Percentiles rank a stretch among this genome's conserved stretches.
Evolutionary conservation across 2,113 vertebrate species (phyloP).

Genomic region (Mormyrus iriodes): DNA sequence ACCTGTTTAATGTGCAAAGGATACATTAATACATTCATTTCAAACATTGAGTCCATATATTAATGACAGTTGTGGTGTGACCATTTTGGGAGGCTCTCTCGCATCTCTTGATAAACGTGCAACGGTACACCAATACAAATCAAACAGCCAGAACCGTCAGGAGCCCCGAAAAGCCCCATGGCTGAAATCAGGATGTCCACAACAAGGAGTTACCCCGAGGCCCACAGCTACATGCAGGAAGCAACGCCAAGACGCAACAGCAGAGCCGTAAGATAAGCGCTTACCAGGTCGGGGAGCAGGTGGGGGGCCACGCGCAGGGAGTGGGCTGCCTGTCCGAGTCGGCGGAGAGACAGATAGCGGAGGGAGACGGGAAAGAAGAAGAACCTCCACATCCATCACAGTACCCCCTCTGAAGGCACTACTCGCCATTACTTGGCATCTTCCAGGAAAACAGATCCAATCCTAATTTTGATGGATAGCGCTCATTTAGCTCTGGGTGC

Average conservation of each 20-base stretch:
- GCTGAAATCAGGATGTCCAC: background rate
- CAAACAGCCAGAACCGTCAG: background rate
- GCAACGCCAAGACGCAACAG: background rate
- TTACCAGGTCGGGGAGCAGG: background rate
- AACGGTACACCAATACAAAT: background rate
- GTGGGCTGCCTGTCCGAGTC: background rate
- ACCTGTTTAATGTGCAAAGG: background rate
- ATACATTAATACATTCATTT: background rate
- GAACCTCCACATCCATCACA: background rate
- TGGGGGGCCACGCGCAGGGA: background rate
- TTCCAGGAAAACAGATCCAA: conserved; percentile 2
- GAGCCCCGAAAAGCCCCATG: background rate
- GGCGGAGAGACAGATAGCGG: background rate
- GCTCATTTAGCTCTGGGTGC: background rate
- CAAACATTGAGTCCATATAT: background rate
- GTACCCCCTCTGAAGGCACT: background rate
- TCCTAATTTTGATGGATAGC: background rate
- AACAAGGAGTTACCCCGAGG: background rate
- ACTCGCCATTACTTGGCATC: background rate
- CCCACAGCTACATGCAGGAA: background rate
- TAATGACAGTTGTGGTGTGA: background rate
- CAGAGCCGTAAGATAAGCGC: background rate
- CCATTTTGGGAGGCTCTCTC: background rate
- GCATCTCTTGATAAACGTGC: background rate
- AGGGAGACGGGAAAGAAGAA: background rate